Conservation (phyloP, 2,888 invertebrate species). For the Drosophila paramelanica region DNA sequence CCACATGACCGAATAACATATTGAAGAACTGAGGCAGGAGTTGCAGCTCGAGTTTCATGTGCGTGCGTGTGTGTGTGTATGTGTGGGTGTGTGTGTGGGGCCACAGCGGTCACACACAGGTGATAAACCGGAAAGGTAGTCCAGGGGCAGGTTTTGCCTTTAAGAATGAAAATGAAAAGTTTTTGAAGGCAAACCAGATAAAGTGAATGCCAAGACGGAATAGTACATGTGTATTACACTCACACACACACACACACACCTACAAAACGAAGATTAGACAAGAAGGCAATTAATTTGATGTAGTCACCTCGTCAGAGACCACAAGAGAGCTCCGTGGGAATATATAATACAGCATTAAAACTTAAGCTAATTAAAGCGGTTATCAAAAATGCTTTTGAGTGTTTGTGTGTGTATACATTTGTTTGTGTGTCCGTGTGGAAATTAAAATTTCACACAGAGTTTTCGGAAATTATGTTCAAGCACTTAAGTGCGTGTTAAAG, state of each 20-base stretch:
- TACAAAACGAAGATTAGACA: conserved; percentile 9
- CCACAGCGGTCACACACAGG: conserved; percentile 29
- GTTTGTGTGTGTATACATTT: background rate
- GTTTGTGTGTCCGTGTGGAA: conserved; percentile 20
- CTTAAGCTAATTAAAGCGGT: conserved; percentile 69
- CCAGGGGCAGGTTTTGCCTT: conserved; percentile 14
- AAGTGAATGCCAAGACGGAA: conserved; percentile 12
- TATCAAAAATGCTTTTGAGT: conserved; percentile 33
- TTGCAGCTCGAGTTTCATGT: conserved; percentile 7
- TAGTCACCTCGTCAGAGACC: conserved; percentile 50
- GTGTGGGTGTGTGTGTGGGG: conserved; percentile 1
- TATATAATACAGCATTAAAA: conserved; percentile 52
- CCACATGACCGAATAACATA: conserved; percentile 53
- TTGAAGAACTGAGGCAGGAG: conserved; percentile 45
- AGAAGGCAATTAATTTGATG: conserved; percentile 65
- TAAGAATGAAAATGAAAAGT: conserved; percentile 35
- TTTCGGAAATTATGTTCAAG: conserved; percentile 53
- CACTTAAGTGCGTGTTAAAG: conserved; percentile 54
- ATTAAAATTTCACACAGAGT: conserved; percentile 54
- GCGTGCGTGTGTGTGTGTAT: background rate
- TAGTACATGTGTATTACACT: conserved; percentile 22
- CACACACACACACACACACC: conserved; percentile 2
- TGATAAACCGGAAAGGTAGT: conserved; percentile 25
- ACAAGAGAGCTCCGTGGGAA: conserved; percentile 26
- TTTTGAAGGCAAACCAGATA: conserved; percentile 37